Evolutionary conservation across 2,797 vertebrate species (phyloP).

Genomic region (Chiloscyllium punctatum): DNA sequence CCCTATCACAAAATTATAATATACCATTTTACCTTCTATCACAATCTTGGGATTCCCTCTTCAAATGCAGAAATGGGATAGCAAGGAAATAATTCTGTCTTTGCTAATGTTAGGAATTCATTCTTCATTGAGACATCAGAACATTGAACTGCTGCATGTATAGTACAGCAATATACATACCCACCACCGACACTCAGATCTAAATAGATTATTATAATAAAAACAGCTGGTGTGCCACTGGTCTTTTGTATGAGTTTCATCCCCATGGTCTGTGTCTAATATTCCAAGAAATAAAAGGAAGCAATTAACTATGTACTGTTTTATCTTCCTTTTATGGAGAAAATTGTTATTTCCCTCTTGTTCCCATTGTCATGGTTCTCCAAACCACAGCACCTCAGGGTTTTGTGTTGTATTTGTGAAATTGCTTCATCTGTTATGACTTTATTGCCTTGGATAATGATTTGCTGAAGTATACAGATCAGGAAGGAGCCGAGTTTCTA

Average conservation of each 20-base stretch:
- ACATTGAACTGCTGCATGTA: neutral
- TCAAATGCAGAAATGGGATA: neutral
- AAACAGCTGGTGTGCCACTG: neutral
- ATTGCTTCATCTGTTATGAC: neutral
- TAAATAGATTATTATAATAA: neutral
- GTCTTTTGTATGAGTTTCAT: neutral
- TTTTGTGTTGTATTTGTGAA: neutral
- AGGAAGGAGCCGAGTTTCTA: neutral
- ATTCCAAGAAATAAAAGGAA: neutral
- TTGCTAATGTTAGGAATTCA: neutral
- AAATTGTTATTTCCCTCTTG: neutral
- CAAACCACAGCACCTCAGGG: neutral
- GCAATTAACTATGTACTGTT: neutral
- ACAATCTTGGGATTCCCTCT: neutral
- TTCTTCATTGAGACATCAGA: neutral
- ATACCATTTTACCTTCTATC: neutral
- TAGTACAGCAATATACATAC: neutral
- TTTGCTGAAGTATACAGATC: neutral
- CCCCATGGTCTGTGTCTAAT: neutral
- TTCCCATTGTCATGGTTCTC: too few relatives aligned
- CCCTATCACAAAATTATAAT: neutral
- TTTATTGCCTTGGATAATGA: neutral
- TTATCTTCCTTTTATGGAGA: neutral
- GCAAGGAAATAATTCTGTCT: neutral
- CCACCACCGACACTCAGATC: too few relatives aligned